Base-by-base conservation (phyloP, 1,140 invertebrate species). In the Cecropterus lyciades region DNA sequence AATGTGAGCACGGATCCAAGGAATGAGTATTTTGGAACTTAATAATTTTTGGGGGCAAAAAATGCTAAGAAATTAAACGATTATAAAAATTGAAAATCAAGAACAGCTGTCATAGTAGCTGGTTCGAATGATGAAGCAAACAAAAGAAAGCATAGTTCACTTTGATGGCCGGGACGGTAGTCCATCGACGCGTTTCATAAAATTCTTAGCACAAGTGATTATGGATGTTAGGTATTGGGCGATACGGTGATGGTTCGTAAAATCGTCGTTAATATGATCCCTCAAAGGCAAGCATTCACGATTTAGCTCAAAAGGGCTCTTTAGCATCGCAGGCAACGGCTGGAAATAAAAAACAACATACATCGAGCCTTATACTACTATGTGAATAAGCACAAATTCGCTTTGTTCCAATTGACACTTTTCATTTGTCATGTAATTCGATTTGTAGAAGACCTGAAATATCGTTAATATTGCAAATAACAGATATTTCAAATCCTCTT, bases 321-420 rank as follows among this genome's bases (percentile, higher is more conserved):
- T 89, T 92, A 92, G 90, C 90, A 88, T 91, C 87, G 87, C 89
- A 91, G 92, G 89, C 91, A 87, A 89, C 85, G 80, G 89, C 92
- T 93, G 92, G 87, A 93, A 93, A 91, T 88, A 92, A 92, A 88
- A 93, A 92, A 91, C 87, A 91, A 91, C 89, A 91, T 89, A 91
- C 84, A 91, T 90, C 89, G 87, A 88, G 87, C 87, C 89, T 90
- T 89, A 88, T 80, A n/a, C n/a, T 89, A 89, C 85, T 85, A 80
- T 82, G 80, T 83, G 81, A 79, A 77, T 72, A 81, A 85, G 88
- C 82, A 82, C 79, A 75, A 65, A 72, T 68, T 71, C 69, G 66
- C 70, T 78, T 69, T 53, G 45, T 64, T 70, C 20, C 76, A 79
- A 80, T 83, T 84, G 77, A 72, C 75, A n/a, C n/a, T n/a, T n/a